These are phyloP conservation scores for Bimastos eiseni DNA, from an alignment of 2,888 invertebrate species.

Conservation along the genomic window DNA sequence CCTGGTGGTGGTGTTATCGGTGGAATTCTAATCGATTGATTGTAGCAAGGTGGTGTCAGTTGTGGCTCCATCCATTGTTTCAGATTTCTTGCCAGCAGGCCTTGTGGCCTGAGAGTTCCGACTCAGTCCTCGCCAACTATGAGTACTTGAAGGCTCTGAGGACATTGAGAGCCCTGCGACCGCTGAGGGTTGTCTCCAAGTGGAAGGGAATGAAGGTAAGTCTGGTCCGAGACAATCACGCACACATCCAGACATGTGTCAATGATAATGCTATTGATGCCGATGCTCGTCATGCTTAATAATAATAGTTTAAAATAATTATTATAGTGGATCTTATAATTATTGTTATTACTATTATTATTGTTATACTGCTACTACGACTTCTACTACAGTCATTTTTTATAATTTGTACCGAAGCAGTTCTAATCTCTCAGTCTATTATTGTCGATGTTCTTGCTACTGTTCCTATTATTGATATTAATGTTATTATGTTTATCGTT, in stretches of 20 bases:
- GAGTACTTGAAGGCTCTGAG: constrained; percentile 93
- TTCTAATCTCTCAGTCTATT: too few species aligned
- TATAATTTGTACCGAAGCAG: too few species aligned
- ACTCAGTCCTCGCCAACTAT: constrained; percentile 60
- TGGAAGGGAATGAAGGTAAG: constrained; percentile 98
- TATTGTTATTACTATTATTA: too few species aligned
- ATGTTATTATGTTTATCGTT: too few species aligned
- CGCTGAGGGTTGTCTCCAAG: constrained; percentile 96
- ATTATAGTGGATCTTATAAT: too few species aligned
- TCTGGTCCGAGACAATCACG: not conserved
- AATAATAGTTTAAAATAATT: not conserved
- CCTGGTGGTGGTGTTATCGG: too few species aligned
- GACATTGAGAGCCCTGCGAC: constrained; percentile 95
- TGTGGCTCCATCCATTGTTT: not conserved
- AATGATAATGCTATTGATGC: not conserved
- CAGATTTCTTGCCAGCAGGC: constrained; percentile 80
- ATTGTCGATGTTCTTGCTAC: too few species aligned
- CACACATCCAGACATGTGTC: not conserved
- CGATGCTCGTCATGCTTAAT: not conserved
- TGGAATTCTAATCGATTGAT: not conserved
- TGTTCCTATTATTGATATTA: too few species aligned
- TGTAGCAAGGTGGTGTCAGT: not conserved
- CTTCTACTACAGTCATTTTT: too few species aligned
- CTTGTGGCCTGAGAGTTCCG: constrained; percentile 85
- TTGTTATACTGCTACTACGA: too few species aligned